Evolutionary conservation across 92 coral and sea anemone genomes (phyloP), one percentile per base, ranked within the genome.

Genomic region (Paramuricea clavata): DNA sequence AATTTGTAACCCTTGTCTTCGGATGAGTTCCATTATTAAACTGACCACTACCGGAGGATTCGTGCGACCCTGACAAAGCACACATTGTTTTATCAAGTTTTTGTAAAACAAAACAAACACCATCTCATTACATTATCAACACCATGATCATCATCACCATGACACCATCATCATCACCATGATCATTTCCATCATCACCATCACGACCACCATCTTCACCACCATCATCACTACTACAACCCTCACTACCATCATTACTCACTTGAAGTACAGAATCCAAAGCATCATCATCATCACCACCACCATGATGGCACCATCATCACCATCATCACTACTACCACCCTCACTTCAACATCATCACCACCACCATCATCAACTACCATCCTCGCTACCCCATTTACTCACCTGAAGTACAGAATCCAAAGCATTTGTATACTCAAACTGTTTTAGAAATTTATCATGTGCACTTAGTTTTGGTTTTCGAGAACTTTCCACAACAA

Each of bases 401-500:
- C 93, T 49, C 36, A 95, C 98, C 94, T 75, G 85, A 23, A 96
- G 93, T 13, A 94, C 93, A 2, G 87, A 90, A 85, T 96, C 99
- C 80, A 96, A 79, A 30, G 94, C 99, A 74, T 88, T 86, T 3
- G 95, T 91, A 85, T 96, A 96, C 42, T 96, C 93, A 88, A 96
- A 96, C 44, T 89, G 82, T 44, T 87, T 96, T 32, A 96, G 73
- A 23, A 91, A 71, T 69, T 86, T 82, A 85, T 96, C 98, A 83
- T 94, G 92, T 42, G 88, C 85, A 33, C 85, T 91, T 41, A 96
- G 67, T 33, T 88, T 88, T 12, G 16, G 69, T 82, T 83, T 91
- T 43, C 82, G 91, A 8, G 87, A 70, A 62, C 85, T 91, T 21
- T 88, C 44, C 15, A 96, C 93, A 65, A 94, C 87, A 83, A 91